Evolutionary conservation across 2,797 vertebrate genomes (phyloP).

Genomic region (Arrhamphus sclerolepis): DNA sequence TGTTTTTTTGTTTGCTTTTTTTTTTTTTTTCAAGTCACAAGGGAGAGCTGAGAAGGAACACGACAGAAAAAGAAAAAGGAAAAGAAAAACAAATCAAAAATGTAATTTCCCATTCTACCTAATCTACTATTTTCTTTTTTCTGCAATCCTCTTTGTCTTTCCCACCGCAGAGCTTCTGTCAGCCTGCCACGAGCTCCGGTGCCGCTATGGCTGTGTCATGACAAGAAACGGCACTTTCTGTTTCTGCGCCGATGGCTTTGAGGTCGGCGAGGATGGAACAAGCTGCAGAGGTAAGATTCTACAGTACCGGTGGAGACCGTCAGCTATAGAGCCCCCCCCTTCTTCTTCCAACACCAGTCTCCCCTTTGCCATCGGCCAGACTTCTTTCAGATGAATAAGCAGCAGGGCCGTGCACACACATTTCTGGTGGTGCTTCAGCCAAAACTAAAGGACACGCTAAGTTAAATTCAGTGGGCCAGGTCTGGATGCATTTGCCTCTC

Average conservation of each 20-base stretch:
- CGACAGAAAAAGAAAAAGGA: constrained; percentile 33
- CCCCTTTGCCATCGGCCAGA: constrained; percentile 46
- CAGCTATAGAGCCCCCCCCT: constrained; percentile 15
- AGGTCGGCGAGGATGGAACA: constrained; percentile 86
- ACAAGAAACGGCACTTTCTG: constrained; percentile 90
- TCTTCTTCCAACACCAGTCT: constrained; percentile 19
- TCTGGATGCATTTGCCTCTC: too few species aligned
- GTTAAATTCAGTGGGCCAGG: too few species aligned
- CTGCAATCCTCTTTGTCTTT: not conserved
- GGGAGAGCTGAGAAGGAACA: constrained; percentile 20
- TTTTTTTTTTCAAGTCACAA: constrained; percentile 25
- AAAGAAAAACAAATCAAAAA: constrained; percentile 57
- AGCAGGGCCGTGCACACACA: constrained; percentile 8
- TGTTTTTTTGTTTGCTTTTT: not conserved
- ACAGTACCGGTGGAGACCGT: constrained; percentile 17
- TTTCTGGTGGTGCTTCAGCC: too few species aligned
- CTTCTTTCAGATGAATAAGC: constrained; percentile 58
- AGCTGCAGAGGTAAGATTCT: constrained; percentile 89
- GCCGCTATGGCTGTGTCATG: constrained; percentile 92
- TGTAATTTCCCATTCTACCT: constrained; percentile 49
- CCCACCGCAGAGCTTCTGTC: constrained; percentile 87
- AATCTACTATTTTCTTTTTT: constrained; percentile 19
- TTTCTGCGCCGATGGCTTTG: constrained; percentile 92
- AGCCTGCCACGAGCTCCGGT: constrained; percentile 89
- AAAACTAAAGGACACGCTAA: too few species aligned